These are phyloP conservation scores for Idris sp. DNA, from an alignment of 1,140 invertebrate species.

Conservation along the genomic window DNA sequence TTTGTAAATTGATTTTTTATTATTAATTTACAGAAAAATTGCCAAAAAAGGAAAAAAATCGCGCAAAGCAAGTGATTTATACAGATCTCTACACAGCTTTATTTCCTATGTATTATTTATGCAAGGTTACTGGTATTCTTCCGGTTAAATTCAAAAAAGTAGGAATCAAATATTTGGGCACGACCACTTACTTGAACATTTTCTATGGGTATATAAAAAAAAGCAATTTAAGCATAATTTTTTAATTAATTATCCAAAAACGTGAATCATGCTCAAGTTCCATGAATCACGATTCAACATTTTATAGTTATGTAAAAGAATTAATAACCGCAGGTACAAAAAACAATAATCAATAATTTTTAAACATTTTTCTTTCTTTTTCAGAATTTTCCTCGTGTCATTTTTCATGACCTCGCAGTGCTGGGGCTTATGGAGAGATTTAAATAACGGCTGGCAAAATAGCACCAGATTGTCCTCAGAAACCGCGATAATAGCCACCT, in stretches of 20 bases:
- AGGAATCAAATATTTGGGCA: slow-evolving; percentile 26
- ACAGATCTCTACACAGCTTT: slow-evolving; percentile 34
- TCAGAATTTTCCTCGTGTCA: slow-evolving; percentile 30
- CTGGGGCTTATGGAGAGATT: slow-evolving; percentile 73
- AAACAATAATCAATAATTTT: too few relatives aligned
- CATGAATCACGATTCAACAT: too few relatives aligned
- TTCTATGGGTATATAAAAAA: slow-evolving; percentile 54
- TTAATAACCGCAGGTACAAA: too few relatives aligned
- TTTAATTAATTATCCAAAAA: neutral
- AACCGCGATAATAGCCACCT: slow-evolving; percentile 70
- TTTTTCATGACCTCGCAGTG: slow-evolving; percentile 57
- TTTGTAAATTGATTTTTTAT: too few relatives aligned
- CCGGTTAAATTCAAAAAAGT: slow-evolving; percentile 32
- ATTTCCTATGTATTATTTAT: slow-evolving; percentile 31
- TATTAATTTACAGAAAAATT: slow-evolving; percentile 10
- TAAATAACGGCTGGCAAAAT: slow-evolving; percentile 73
- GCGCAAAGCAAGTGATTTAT: too few relatives aligned
- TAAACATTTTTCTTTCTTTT: neutral
- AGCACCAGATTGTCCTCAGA: slow-evolving; percentile 73
- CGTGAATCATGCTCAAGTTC: too few relatives aligned
- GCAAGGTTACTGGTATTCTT: slow-evolving; percentile 31
- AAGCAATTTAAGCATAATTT: too few relatives aligned
- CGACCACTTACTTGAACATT: slow-evolving; percentile 2
- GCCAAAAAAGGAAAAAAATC: neutral
- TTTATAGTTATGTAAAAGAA: too few relatives aligned